A percentile compares a stretch with the other conserved stretches of the same genome.
Conservation (phyloP, 2,888 invertebrate species). For the Chalcis sispes region DNA sequence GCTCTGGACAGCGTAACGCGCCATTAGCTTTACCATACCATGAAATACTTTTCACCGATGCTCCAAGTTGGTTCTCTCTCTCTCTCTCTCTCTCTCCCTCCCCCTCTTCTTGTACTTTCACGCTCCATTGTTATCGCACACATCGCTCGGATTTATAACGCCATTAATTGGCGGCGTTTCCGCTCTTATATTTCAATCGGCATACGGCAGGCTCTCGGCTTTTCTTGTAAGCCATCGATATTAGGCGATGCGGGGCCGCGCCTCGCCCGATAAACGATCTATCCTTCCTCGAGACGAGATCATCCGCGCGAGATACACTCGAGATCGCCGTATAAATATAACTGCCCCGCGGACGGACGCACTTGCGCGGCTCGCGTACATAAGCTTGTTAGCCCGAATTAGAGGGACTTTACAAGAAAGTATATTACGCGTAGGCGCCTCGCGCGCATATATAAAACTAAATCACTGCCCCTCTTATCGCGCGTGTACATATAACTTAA, state of each 20-base stretch:
- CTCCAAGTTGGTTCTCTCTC: too few relatives aligned
- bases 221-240: constrained; percentile 33
- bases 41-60: too few relatives aligned
- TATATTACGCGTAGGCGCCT: constrained; percentile 16
- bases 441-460: constrained; percentile 21
- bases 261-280: constrained; percentile 29
- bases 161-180: constrained; percentile 71
- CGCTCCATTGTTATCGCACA: constrained; percentile 42
- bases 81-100: background rate
- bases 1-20: too few relatives aligned
- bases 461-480: constrained; percentile 26
- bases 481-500: background rate
- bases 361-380: background rate
- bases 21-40: too few relatives aligned
- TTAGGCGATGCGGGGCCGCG: background rate
- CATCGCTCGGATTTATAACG: constrained; percentile 58
- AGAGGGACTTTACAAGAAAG: constrained; percentile 44
- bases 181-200: constrained; percentile 70
- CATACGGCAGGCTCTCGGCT: constrained; percentile 22
- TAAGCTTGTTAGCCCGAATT: constrained; percentile 47
- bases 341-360: background rate
- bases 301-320: constrained; percentile 20
- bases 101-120: too few relatives aligned
- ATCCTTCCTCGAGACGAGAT: constrained; percentile 22
- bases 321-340: background rate